phyloP scores from a whole-genome alignment of 2,113 vertebrate genomes.

The Paratilapia polleni region DNA sequence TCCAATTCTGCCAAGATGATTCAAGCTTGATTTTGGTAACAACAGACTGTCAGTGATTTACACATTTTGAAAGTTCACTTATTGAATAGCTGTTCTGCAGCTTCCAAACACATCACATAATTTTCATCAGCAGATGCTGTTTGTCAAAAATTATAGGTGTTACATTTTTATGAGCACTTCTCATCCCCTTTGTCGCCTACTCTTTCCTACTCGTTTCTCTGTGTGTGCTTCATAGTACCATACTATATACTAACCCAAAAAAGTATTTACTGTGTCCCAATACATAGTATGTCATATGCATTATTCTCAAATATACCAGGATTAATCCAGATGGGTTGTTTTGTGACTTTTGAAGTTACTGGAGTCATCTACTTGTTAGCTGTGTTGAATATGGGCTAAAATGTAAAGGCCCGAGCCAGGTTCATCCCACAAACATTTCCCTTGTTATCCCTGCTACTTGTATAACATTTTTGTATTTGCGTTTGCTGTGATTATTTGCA shows the following conservation, averaged over 20 bases:
- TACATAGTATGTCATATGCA: not conserved
- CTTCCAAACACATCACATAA: not conserved
- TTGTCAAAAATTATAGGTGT: not conserved
- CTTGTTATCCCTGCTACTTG: not conserved
- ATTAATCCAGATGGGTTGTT: not conserved
- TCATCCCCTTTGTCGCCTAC: too few relatives aligned
- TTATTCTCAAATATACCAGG: not conserved
- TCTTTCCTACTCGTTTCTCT: not conserved
- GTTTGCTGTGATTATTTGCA: too few relatives aligned
- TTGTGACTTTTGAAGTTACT: not conserved
- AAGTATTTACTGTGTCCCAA: not conserved
- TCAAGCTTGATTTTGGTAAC: not conserved
- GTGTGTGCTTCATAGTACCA: not conserved
- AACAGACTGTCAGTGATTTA: not conserved
- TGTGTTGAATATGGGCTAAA: not conserved
- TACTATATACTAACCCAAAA: not conserved
- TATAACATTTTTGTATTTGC: not conserved
- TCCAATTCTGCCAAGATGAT: not conserved
- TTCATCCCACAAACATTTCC: not conserved
- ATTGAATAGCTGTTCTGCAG: not conserved
- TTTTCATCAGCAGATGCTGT: not conserved
- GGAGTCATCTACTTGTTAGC: not conserved
- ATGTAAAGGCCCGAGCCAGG: not conserved
- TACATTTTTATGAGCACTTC: not conserved
- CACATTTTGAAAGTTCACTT: constrained; percentile 1